Conservation (phyloP, 2,797 vertebrate genomes). For the Pipistrellus nathusii region DNA sequence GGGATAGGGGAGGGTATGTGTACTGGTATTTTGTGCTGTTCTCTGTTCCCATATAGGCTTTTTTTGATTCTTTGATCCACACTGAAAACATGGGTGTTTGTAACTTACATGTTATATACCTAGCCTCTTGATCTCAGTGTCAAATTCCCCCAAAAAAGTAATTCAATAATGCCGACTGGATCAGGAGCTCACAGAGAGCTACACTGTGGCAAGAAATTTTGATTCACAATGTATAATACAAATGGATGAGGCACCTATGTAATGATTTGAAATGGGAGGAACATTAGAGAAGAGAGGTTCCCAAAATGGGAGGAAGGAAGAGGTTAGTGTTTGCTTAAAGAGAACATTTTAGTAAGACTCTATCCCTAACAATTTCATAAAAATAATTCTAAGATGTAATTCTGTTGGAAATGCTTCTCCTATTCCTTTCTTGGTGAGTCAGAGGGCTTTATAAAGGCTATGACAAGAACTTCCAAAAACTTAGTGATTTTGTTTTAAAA, state of each 20-base stretch:
- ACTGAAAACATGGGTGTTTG: background rate
- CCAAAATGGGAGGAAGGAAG: background rate
- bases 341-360: background rate
- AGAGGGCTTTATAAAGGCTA: background rate
- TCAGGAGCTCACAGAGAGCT: background rate
- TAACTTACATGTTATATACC: background rate
- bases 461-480: background rate
- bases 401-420: background rate
- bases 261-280: background rate
- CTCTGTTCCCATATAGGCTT: background rate
- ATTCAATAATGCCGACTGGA: background rate
- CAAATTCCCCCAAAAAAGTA: background rate
- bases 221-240: background rate
- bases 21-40: background rate
- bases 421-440: background rate
- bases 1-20: rapidly evolving
- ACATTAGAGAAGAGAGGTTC: background rate
- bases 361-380: background rate
- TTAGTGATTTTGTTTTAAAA: conserved; percentile 21
- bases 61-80: background rate
- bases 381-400: background rate
- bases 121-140: background rate
- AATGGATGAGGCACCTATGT: background rate
- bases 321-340: background rate
- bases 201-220: background rate